phyloP scores from a whole-genome alignment of 2,888 invertebrate species.

The Cheilosia urbana region DNA sequence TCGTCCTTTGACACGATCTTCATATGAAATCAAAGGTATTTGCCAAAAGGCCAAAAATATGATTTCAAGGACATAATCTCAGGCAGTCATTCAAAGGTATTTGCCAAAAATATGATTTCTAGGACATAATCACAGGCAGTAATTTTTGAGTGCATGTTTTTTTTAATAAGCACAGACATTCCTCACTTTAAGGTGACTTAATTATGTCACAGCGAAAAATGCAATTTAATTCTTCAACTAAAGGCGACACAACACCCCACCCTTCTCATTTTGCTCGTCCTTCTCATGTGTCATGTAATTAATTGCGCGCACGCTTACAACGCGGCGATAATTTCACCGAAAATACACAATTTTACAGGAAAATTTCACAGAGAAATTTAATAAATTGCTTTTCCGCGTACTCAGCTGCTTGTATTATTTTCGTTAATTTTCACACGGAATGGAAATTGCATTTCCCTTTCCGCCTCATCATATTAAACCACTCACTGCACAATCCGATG shows the following conservation, averaged over 20 bases:
- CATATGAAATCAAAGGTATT: no score
- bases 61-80: no score
- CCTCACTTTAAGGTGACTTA: neutral
- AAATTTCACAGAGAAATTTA: constrained; percentile 55
- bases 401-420: constrained; percentile 13
- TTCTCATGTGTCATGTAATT: constrained; percentile 56
- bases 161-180: no score
- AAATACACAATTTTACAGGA: constrained; percentile 45
- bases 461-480: constrained; percentile 56
- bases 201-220: neutral
- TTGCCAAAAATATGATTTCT: no score
- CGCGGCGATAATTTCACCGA: constrained; percentile 45
- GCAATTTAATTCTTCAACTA: neutral
- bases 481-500: constrained; percentile 37
- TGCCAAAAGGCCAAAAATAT: no score
- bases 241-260: neutral
- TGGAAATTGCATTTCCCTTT: constrained; percentile 66
- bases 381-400: constrained; percentile 65
- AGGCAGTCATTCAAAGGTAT: no score
- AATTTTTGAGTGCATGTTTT: no score
- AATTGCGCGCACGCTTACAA: constrained; percentile 53
- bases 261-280: neutral
- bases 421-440: constrained; percentile 62
- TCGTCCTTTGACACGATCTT: no score
- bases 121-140: no score